Conservation (phyloP, 2,113 vertebrate species). For the Lathamus discolor region DNA sequence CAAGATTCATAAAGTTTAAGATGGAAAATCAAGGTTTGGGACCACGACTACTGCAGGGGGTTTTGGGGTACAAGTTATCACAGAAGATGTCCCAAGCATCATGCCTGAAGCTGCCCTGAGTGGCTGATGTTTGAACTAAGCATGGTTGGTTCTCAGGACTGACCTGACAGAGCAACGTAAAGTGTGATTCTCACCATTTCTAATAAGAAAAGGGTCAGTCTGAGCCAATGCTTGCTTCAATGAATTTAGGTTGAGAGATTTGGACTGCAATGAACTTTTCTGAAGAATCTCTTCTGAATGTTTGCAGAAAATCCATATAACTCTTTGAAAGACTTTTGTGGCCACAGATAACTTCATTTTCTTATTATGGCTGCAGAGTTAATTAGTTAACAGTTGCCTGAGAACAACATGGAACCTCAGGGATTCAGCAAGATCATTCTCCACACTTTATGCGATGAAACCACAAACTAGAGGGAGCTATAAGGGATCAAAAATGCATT, state of each 20-base stretch:
- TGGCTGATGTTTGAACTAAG: background rate
- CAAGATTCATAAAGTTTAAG: background rate
- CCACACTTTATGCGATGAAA: background rate
- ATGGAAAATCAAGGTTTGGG: background rate
- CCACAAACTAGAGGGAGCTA: background rate
- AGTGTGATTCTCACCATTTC: background rate
- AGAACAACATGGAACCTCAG: background rate
- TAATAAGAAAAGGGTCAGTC: background rate
- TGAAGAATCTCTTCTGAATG: background rate
- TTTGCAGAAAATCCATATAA: background rate
- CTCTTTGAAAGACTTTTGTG: background rate
- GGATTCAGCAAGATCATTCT: background rate
- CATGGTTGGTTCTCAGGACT: background rate
- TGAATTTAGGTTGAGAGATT: background rate
- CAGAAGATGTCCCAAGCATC: background rate
- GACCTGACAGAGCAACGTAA: background rate
- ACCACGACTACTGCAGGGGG: background rate
- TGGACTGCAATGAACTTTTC: background rate
- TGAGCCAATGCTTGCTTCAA: background rate
- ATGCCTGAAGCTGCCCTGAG: background rate
- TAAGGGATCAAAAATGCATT: background rate
- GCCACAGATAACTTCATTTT: background rate
- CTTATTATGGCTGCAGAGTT: background rate
- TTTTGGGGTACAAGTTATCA: background rate
- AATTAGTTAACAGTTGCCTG: background rate